Base-by-base conservation (phyloP, 2,797 vertebrate genomes). In the Neosilurus hyrtlii region DNA sequence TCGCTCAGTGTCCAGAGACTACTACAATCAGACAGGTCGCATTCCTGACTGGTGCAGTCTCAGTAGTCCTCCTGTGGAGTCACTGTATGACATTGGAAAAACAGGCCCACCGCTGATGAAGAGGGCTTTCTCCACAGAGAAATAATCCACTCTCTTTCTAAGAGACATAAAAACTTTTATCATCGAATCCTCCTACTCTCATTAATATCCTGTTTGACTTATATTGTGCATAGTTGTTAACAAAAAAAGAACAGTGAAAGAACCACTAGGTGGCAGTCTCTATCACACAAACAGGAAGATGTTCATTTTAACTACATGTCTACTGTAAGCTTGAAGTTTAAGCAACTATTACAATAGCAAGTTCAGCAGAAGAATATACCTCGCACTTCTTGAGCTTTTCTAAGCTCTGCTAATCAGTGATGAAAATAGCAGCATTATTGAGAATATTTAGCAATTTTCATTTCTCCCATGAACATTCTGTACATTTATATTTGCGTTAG, bases 21-120 rank as follows among this genome's bases (percentile, higher is more conserved):
- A 97, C 90, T 99, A 99, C 89, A 97, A 92, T 91, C 98, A 99
- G 92, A 97, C 94, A 0, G 97, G 97, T 2, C 96, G 96, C 66
- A 96, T 98, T 76, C 96, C 97, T 0, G 97, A 99, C 91, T 99
- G 96, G 98, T 98, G 97, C 90, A 97, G 95, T 89, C 92, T 99
- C 82, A 98, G 95, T 88, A 95, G 95, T n/a, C 97, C 97, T 11
- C 96, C 96, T 0, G 93, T 96, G 4, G 97, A 99, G 89, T 95
- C 95, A 66, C 93, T 97, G 88, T 97, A 97, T 81, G 97, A 98
- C 77, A 91, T 96, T 0, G 95, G 96, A 0, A 99, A 98, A 90
- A 94, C 96, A 2, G 96, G 96, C 0, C 97, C 97, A 0, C 96
- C 96, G 0, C 82, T 98, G 78, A 99, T 99, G 96, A 98, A 98